A percentile compares a stretch with the other conserved stretches of the same genome.
phyloP scores from a whole-genome alignment of 2,888 invertebrate species.

The Philaethria dido region DNA sequence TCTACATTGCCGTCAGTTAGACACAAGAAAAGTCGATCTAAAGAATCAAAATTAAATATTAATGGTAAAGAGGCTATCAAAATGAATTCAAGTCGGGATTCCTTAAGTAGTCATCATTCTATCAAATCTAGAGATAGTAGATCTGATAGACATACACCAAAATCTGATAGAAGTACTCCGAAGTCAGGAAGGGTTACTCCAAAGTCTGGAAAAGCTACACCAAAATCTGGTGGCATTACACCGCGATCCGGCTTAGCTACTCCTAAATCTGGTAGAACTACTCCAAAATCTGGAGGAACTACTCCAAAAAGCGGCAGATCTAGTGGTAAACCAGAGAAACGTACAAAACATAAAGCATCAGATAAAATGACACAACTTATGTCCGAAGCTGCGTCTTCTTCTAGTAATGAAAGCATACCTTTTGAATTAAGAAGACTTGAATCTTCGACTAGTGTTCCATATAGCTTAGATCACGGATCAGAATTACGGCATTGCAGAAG shows the following conservation, averaged over 20 bases:
- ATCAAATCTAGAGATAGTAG: slow-evolving; percentile 78
- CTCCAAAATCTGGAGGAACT: slow-evolving; percentile 74
- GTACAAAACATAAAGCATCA: slow-evolving; percentile 75
- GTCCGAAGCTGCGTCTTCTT: slow-evolving; percentile 84
- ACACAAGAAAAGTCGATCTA: slow-evolving; percentile 77
- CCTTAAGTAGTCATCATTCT: slow-evolving; percentile 79
- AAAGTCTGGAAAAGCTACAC: slow-evolving; percentile 76
- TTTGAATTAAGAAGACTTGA: slow-evolving; percentile 78
- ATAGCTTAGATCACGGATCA: slow-evolving; percentile 82
- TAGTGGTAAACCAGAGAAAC: slow-evolving; percentile 76
- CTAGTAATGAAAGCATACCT: slow-evolving; percentile 83
- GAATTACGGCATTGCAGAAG: slow-evolving; percentile 83
- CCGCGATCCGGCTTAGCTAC: slow-evolving; percentile 75
- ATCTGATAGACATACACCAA: slow-evolving; percentile 76
- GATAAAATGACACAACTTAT: slow-evolving; percentile 81
- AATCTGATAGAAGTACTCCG: slow-evolving; percentile 77
- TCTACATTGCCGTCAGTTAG: slow-evolving; percentile 76
- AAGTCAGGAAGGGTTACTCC: slow-evolving; percentile 74
- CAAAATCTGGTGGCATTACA: slow-evolving; percentile 73
- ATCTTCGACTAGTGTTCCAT: slow-evolving; percentile 86
- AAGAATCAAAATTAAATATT: slow-evolving; percentile 74
- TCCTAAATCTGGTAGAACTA: slow-evolving; percentile 73
- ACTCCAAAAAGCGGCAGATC: slow-evolving; percentile 85
- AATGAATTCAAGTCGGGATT: slow-evolving; percentile 78
- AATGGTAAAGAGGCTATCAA: slow-evolving; percentile 70